Evolutionary conservation across 2,797 vertebrate species (phyloP), one percentile per base, ranked within the genome.

Genomic region (Hypotaenidia okinawae): DNA sequence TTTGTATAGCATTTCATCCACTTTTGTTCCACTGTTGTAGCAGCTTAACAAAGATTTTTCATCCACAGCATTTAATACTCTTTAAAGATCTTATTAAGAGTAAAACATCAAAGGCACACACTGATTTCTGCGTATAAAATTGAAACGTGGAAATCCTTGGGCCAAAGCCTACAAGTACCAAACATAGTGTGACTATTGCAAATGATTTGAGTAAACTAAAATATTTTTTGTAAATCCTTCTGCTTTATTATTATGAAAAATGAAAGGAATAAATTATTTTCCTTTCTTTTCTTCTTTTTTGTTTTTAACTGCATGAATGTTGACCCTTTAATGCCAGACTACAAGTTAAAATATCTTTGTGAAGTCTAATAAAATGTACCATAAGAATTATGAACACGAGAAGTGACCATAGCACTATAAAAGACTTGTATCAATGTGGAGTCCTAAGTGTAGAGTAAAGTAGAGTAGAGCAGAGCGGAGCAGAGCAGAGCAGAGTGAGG

Each of bases 381-480:
- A 11, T 43, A 72, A 57, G 12, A 63, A 47, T 4, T 5, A 70
- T 13, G 8, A 9, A 10, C 8, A 2, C 39, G 37, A 24, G 11
- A 83, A 80, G 0, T 63, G 32, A 64, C 10, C 0, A 1, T 16
- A 82, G 1, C 4, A 6, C 8, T 87, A 28, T 37, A 69, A 61
- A 89, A 52, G 19, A 58, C 3, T 63, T 73, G 2, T 0, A 3
- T 39, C 7, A 73, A 1, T 12, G 4, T 51, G 16, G 3, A 8
- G 6, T 70, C 0, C 0, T 55, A 67, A 93, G 30, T 5, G 47
- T 49, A 22, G 22, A 49, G 47, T 47, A 21, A 8, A 47, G 19
- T 22, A 21, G 45, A 47, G 45, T 8, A 21, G 45, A 22, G 45
- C 10, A 4, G 45, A 43, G 43, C 13, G 10, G 45, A 49, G 47